Evolutionary conservation across 2,113 vertebrate genomes (phyloP), one percentile per base, ranked within the genome.

Genomic region (Campylomormyrus numenius): DNA sequence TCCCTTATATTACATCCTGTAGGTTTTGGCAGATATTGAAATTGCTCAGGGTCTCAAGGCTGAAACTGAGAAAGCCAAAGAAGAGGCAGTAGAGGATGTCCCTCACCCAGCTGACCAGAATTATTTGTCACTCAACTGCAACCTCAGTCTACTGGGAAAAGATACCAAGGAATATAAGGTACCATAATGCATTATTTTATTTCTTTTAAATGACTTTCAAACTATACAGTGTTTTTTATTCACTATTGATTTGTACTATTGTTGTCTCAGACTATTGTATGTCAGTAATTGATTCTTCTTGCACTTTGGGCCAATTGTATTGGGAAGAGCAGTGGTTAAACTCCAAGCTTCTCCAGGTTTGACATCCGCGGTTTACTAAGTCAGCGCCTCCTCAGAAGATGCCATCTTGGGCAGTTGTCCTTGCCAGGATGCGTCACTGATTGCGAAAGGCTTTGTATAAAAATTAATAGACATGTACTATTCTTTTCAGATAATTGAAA

Each of bases 1-100:
- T 66, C 21, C 35, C 39, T 11, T 21, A 0, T 31, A 5, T 52
- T 58, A 21, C 15, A 27, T 56, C 45, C 24, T 58, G 24, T 49
- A 99, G 98, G 98, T 98, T 88, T 94, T 99, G 92, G 98, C 97
- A 0, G 97, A 99, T 93, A 98, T 98, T 0, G 97, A 98, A 93
- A 87, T 98, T 52, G 97, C 97, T 58, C 98, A 99, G 95, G 96
- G 96, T 80, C 94, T 99, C 91, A 96, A 98, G 93, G 95, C 96
- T 0, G 95, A 96, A 6, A 96, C 96, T 0, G 93, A 96, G 90
- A 95, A 96, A 89, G 93, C 91, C 74, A 92, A 96, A 89, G 93
- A 96, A 46, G 92, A 96, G 86, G 95, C 92, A 93, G 89, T 95
- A 9, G 94, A 95, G 88, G 95, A 94, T 11, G 96, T 97, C 0